Conservation (phyloP, 2,888 invertebrate species). For the Synanthedon tipuliformis region DNA sequence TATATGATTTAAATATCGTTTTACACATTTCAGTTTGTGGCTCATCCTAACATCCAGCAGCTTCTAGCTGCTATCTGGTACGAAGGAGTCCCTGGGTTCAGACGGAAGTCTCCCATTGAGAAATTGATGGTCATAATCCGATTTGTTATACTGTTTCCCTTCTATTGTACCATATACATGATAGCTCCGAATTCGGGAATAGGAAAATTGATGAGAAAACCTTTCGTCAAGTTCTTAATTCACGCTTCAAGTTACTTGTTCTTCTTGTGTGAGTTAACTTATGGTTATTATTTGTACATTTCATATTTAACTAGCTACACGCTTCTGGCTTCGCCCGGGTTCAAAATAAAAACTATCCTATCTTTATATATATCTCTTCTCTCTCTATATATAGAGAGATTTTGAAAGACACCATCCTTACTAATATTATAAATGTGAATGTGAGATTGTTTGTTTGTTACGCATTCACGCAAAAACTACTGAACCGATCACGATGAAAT, state of each 20-base stretch:
- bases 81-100: slow-evolving; percentile 93
- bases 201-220: slow-evolving; percentile 89
- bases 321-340: too few relatives aligned
- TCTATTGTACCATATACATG: slow-evolving; percentile 88
- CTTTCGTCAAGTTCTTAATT: slow-evolving; percentile 96
- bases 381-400: too few relatives aligned
- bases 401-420: too few relatives aligned
- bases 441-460: too few relatives aligned
- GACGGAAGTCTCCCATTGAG: slow-evolving; percentile 80
- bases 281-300: too few relatives aligned
- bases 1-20: background rate
- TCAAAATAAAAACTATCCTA: too few relatives aligned
- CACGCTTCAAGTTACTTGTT: slow-evolving; percentile 95
- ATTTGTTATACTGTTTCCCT: slow-evolving; percentile 86
- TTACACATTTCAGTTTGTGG: slow-evolving; percentile 77
- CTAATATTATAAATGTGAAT: too few relatives aligned
- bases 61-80: slow-evolving; percentile 93
- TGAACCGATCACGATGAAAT: too few relatives aligned
- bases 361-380: too few relatives aligned
- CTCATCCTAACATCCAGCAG: slow-evolving; percentile 96
- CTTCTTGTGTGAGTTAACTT: slow-evolving; percentile 83
- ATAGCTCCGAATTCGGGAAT: slow-evolving; percentile 83
- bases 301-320: too few relatives aligned
- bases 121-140: slow-evolving; percentile 79
- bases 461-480: too few relatives aligned